These are phyloP conservation scores for Scleropages formosus DNA, from an alignment of 2,797 vertebrate genomes.

Conservation along the genomic window DNA sequence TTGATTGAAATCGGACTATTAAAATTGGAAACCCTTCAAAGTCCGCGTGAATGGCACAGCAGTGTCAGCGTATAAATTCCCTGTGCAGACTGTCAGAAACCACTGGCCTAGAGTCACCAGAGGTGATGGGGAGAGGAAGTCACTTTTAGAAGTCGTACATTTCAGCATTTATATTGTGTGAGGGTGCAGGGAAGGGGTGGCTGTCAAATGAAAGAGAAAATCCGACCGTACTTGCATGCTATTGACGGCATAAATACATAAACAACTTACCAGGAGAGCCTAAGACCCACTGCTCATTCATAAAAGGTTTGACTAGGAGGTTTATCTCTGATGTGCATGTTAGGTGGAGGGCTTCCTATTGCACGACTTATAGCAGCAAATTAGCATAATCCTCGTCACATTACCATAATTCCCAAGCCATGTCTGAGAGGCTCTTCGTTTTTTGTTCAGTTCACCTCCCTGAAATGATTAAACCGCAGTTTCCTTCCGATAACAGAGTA, in stretches of 20 bases:
- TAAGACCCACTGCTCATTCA: background rate
- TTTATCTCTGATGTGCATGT: slow-evolving; percentile 26
- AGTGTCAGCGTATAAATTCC: too few species aligned
- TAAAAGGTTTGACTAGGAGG: background rate
- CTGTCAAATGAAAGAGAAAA: background rate
- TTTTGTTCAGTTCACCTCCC: slow-evolving; percentile 9
- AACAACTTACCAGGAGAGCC: background rate
- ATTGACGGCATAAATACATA: background rate
- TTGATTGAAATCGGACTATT: too few species aligned
- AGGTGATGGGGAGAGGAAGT: background rate
- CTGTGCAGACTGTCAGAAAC: too few species aligned
- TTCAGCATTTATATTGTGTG: background rate
- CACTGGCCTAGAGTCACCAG: too few species aligned
- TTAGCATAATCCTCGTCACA: slow-evolving; percentile 20
- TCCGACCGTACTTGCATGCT: background rate
- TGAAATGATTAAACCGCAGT: slow-evolving; percentile 1
- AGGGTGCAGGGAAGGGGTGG: background rate
- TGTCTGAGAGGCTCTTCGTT: slow-evolving; percentile 19
- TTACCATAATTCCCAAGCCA: slow-evolving; percentile 24
- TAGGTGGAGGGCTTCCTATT: slow-evolving; percentile 4
- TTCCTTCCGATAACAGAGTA: background rate
- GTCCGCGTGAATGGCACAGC: too few species aligned
- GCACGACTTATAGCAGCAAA: slow-evolving; percentile 9
- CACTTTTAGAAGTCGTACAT: background rate
- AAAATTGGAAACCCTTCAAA: too few species aligned